Percentiles rank a stretch among this genome's conserved stretches.
Evolutionary conservation across 2,888 invertebrate genomes (phyloP).

Genomic region (Marasmarcha lunaedactyla): DNA sequence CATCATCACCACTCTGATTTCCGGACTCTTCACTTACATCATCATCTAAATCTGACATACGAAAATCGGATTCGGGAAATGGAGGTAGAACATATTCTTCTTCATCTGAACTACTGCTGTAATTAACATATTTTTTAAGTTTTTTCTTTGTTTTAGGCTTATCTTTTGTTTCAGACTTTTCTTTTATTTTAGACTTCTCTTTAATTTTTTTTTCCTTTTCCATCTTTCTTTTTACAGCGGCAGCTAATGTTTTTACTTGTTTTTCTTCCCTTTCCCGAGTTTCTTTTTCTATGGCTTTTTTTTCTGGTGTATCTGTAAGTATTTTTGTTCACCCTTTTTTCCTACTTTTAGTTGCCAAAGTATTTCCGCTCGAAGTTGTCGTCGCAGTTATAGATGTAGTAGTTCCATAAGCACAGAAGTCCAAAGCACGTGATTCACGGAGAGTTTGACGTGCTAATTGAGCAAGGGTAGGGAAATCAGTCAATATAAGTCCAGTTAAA

Average conservation of each 20-base stretch:
- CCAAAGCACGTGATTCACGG: conserved; percentile 1
- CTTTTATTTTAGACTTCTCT: conserved; percentile 4
- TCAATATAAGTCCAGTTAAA: background rate
- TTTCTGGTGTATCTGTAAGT: conserved; percentile 19
- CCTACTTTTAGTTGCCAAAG: conserved; percentile 12
- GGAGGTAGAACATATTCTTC: conserved; percentile 9
- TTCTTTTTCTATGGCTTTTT: conserved; percentile 11
- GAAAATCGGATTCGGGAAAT: conserved; percentile 11
- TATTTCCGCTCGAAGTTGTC: conserved; percentile 17
- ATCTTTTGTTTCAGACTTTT: conserved; percentile 4
- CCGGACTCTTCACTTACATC: conserved; percentile 9
- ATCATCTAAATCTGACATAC: conserved; percentile 7
- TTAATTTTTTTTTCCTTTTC: conserved; percentile 4
- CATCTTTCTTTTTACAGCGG: conserved; percentile 6
- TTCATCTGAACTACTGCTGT: conserved; percentile 9
- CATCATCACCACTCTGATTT: conserved; percentile 10
- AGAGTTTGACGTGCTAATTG: conserved; percentile 1
- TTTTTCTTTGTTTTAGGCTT: conserved; percentile 4
- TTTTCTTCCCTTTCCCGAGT: conserved; percentile 6
- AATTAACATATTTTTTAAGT: conserved; percentile 5
- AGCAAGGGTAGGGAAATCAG: conserved; percentile 1
- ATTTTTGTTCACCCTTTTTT: conserved; percentile 17
- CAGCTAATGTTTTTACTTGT: conserved; percentile 3
- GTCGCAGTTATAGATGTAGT: conserved; percentile 15
- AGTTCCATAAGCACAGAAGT: conserved; percentile 5